These are phyloP conservation scores for Noctuana brunneofusca DNA, from an alignment of 2,888 invertebrate species.

Conservation along the genomic window DNA sequence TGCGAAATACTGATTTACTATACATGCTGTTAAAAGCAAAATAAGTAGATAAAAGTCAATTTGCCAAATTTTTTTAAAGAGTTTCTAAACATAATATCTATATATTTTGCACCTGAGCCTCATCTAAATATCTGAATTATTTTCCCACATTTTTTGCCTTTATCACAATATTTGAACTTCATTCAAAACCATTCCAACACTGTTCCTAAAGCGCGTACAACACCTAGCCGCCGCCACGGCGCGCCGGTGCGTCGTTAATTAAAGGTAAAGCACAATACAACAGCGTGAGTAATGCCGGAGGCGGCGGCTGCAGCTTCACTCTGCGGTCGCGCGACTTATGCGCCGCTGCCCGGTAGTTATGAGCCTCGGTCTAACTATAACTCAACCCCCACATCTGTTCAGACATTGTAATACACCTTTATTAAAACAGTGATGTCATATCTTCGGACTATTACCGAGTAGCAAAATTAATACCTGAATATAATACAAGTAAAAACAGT, in stretches of 20 bases:
- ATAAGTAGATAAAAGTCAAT: no score
- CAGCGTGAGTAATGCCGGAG: neutral
- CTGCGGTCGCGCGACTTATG: neutral
- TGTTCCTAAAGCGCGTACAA: neutral
- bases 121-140: no score
- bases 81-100: no score
- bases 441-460: neutral
- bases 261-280: constrained; percentile 2
- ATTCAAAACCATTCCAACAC: neutral
- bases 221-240: neutral
- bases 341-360: constrained; percentile 1
- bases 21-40: no score
- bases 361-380: neutral
- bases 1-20: no score
- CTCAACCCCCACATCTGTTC: neutral
- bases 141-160: no score
- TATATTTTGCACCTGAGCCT: no score
- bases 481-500: no score
- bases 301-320: neutral
- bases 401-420: constrained; percentile 2
- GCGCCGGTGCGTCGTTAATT: neutral
- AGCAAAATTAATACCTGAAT: no score
- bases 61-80: no score
- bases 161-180: neutral
- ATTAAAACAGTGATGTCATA: neutral